Conservation (phyloP, 2,888 invertebrate genomes). For the Oscheius sp. region DNA sequence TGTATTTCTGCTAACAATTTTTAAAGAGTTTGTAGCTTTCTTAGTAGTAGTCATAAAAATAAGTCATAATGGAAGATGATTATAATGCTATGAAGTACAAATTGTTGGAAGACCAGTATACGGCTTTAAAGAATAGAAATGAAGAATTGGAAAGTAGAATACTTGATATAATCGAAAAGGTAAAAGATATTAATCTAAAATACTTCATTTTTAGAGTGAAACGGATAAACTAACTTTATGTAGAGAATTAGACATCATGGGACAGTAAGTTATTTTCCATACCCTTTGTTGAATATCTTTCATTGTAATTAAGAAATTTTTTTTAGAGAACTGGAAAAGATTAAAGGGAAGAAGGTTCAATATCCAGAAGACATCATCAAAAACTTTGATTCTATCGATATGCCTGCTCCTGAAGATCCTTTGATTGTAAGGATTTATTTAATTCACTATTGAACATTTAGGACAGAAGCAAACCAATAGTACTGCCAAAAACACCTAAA, state of each 20-base stretch:
- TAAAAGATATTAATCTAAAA: not conserved
- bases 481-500: conserved; percentile 11
- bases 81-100: conserved; percentile 16
- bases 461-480: conserved; percentile 1
- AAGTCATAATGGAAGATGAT: not conserved
- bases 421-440: not conserved
- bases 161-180: conserved; percentile 29
- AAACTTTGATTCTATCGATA: not conserved
- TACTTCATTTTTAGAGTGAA: conserved; percentile 5
- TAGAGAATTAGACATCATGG: conserved; percentile 16
- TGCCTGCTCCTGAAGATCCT: conserved; percentile 14
- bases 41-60: too few relatives aligned
- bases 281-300: not conserved
- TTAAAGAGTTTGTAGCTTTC: not conserved
- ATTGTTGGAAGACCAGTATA: conserved; percentile 24
- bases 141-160: conserved; percentile 24
- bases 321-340: conserved; percentile 23
- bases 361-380: not conserved
- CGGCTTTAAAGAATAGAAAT: conserved; percentile 13
- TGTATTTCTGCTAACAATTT: not conserved
- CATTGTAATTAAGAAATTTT: not conserved
- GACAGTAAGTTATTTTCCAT: not conserved
- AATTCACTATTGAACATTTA: not conserved
- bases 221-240: conserved; percentile 2
- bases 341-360: not conserved